A percentile compares a stretch with the other conserved stretches of the same genome.
Evolutionary conservation across 2,113 vertebrate species (phyloP).

Genomic region (Takifugu bimaculatus): DNA sequence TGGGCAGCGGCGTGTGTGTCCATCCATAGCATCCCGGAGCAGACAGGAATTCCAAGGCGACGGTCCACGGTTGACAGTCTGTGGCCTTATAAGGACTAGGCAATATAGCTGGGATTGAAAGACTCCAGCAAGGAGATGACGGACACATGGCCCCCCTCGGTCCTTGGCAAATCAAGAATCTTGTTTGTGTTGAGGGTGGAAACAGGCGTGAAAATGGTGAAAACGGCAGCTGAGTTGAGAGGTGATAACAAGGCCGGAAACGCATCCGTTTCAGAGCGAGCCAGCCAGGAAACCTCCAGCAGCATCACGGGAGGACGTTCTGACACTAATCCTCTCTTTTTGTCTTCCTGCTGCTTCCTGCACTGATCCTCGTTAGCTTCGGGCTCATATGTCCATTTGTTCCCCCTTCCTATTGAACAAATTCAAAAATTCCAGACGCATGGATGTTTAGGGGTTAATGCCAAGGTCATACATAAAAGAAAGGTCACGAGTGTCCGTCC

Average conservation of each 20-base stretch:
- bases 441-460: constrained; percentile 39
- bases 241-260: constrained; percentile 37
- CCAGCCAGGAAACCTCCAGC: constrained; percentile 13
- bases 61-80: constrained; percentile 43
- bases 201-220: constrained; percentile 31
- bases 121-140: constrained; percentile 27
- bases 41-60: constrained; percentile 65
- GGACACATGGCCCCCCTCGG: constrained; percentile 18
- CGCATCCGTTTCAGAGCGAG: constrained; percentile 29
- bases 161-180: constrained; percentile 35
- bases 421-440: constrained; percentile 12
- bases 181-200: constrained; percentile 34
- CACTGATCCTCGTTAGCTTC: constrained; percentile 25
- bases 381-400: constrained; percentile 10
- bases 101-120: constrained; percentile 44
- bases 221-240: constrained; percentile 40
- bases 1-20: no score
- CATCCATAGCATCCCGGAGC: constrained; percentile 31
- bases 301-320: constrained; percentile 10
- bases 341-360: neutral
- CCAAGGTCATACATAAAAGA: constrained; percentile 45
- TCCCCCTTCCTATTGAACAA: constrained; percentile 10
- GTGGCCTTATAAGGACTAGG: constrained; percentile 19
- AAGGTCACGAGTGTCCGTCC: constrained; percentile 5
- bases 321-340: constrained; percentile 4